Conservation (phyloP, 2,113 vertebrate species). For the Penelope pileata region DNA sequence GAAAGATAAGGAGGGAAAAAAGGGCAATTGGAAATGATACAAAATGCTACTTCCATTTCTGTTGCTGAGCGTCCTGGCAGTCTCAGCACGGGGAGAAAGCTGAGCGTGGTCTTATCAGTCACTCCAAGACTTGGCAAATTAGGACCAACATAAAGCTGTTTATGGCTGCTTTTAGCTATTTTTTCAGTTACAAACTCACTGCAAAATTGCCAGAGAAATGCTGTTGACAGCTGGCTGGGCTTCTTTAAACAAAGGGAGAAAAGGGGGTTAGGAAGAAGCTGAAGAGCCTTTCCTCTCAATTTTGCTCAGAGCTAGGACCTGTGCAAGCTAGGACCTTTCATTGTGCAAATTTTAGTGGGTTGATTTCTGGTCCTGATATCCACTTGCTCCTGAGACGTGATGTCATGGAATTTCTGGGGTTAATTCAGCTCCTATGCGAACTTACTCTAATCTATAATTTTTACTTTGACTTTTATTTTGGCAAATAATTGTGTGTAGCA, state of each 20-base stretch:
- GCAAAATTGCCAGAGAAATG: constrained; percentile 8
- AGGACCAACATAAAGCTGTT: constrained; percentile 40
- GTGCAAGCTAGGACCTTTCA: too few species aligned
- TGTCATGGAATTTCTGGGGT: background rate
- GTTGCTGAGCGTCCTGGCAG: background rate
- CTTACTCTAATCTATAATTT: background rate
- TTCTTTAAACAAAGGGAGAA: constrained; percentile 6
- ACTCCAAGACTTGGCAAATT: constrained; percentile 48
- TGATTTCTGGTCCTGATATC: background rate
- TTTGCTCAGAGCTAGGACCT: background rate
- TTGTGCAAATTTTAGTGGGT: background rate
- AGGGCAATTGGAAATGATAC: background rate
- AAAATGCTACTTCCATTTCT: constrained; percentile 6
- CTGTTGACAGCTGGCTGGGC: background rate
- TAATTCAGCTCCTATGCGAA: background rate
- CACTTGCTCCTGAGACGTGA: background rate
- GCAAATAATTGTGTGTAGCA: background rate
- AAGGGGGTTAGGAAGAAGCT: background rate
- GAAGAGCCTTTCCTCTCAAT: background rate
- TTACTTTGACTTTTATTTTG: constrained; percentile 8
- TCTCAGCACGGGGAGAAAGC: background rate
- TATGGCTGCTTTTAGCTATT: constrained; percentile 32
- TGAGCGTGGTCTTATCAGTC: constrained; percentile 30
- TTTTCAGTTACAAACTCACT: constrained; percentile 23
- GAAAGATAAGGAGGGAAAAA: background rate